Evolutionary conservation across 2,797 vertebrate genomes (phyloP).

Genomic region (Chaetophractus vellerosus): DNA sequence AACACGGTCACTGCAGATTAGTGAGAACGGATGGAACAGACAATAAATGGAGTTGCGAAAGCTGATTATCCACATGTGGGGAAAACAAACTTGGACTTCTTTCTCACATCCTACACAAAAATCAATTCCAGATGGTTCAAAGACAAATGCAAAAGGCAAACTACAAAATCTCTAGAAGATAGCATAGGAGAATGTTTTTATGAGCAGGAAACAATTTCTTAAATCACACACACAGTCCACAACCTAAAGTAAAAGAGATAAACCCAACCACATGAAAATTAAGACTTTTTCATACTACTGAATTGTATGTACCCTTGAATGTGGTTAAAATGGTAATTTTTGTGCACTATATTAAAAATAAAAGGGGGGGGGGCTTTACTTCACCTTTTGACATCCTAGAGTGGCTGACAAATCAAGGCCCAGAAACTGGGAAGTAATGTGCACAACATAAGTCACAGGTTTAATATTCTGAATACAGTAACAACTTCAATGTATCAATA

Average conservation of each 20-base stretch:
- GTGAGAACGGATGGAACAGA: neutral
- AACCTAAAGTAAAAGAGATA: neutral
- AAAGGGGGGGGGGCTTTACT: neutral
- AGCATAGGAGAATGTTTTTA: neutral
- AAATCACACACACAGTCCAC: neutral
- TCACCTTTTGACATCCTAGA: neutral
- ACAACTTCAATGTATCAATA: neutral
- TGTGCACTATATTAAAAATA: neutral
- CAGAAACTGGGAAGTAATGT: neutral
- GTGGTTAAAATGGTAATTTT: no score
- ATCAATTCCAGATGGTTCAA: slow-evolving; percentile 40
- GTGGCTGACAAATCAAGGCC: neutral
- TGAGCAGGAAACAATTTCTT: neutral
- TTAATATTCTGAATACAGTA: neutral
- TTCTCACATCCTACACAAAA: neutral
- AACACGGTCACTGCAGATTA: neutral
- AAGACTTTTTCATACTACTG: neutral
- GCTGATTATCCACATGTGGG: neutral
- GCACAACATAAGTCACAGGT: neutral
- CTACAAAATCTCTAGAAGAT: neutral
- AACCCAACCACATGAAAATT: neutral
- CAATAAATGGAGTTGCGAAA: neutral
- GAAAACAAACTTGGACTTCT: neutral
- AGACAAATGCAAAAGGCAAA: slow-evolving; percentile 8
- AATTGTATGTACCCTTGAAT: no score